Evolutionary conservation across 2,113 vertebrate genomes (phyloP).

Genomic region (Syngnathus scovelli): DNA sequence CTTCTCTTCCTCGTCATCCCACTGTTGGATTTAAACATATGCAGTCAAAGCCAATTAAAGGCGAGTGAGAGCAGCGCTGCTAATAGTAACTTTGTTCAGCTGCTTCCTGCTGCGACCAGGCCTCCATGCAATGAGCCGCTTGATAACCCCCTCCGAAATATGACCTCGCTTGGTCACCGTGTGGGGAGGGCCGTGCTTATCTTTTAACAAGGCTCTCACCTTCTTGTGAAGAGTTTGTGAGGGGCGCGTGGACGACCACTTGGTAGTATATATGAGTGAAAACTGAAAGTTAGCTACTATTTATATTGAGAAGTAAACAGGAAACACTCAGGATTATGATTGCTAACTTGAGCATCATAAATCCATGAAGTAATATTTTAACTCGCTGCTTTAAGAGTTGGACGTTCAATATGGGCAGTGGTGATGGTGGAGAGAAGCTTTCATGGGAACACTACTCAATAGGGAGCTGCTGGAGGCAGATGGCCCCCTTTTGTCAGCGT

Average conservation of each 20-base stretch:
- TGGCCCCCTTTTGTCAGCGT: constrained; percentile 69
- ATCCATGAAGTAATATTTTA: background rate
- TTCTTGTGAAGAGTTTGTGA: constrained; percentile 28
- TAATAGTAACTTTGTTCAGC: constrained; percentile 80
- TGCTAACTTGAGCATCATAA: background rate
- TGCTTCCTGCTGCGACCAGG: constrained; percentile 78
- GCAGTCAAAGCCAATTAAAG: constrained; percentile 79
- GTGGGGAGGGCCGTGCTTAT: background rate
- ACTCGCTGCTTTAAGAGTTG: background rate
- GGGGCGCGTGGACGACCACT: constrained; percentile 21
- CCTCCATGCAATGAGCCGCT: constrained; percentile 76
- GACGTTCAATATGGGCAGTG: constrained; percentile 14
- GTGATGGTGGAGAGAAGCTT: background rate
- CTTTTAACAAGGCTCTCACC: constrained; percentile 63
- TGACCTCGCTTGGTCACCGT: constrained; percentile 45
- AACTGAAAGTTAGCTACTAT: too few species aligned
- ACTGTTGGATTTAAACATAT: constrained; percentile 76
- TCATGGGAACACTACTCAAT: constrained; percentile 18
- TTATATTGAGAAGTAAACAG: background rate
- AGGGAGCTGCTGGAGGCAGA: constrained; percentile 67
- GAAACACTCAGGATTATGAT: background rate
- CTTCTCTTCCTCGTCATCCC: constrained; percentile 61
- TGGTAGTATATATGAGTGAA: background rate
- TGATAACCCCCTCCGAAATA: constrained; percentile 75
- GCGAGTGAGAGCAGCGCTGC: constrained; percentile 73